Evolutionary conservation across 2,888 invertebrate genomes (phyloP).

Genomic region (Polymixis flavicincta): DNA sequence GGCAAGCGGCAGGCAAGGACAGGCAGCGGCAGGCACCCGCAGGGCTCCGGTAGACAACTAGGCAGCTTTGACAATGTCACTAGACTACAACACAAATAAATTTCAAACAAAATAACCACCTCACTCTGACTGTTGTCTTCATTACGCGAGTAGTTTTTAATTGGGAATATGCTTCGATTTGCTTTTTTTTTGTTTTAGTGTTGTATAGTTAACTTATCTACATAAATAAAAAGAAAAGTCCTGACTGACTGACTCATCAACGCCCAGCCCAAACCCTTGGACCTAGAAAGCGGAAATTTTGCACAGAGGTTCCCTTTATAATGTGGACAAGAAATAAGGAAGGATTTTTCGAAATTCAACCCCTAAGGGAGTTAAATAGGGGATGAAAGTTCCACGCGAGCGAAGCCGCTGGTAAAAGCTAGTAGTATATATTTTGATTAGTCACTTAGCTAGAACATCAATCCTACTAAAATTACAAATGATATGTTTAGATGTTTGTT

Average conservation of each 20-base stretch:
- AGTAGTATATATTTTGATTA: not conserved
- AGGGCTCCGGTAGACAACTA: constrained; percentile 10
- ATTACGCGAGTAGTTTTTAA: constrained; percentile 7
- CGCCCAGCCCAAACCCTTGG: too few relatives aligned
- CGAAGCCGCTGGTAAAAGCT: too few relatives aligned
- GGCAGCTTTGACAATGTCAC: constrained; percentile 43
- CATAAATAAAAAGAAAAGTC: too few relatives aligned
- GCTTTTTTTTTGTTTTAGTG: constrained; percentile 12
- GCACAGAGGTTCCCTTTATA: too few relatives aligned
- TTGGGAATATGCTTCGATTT: constrained; percentile 19
- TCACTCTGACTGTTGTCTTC: constrained; percentile 12
- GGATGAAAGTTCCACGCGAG: too few relatives aligned
- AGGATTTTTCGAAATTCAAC: too few relatives aligned
- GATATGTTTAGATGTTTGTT: too few relatives aligned
- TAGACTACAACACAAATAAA: constrained; percentile 41
- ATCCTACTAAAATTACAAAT: too few relatives aligned
- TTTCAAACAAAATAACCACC: constrained; percentile 34
- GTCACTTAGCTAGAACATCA: not conserved
- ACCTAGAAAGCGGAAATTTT: too few relatives aligned
- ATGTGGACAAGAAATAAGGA: too few relatives aligned
- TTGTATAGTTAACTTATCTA: not conserved
- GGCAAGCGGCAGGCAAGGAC: constrained; percentile 21
- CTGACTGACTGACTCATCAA: too few relatives aligned
- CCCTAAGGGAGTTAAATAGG: too few relatives aligned
- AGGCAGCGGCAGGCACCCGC: constrained; percentile 24